A percentile compares a stretch with the other conserved stretches of the same genome.
These are phyloP conservation scores for Horisme vitalbata DNA, from an alignment of 2,888 invertebrate species.

Conservation along the genomic window DNA sequence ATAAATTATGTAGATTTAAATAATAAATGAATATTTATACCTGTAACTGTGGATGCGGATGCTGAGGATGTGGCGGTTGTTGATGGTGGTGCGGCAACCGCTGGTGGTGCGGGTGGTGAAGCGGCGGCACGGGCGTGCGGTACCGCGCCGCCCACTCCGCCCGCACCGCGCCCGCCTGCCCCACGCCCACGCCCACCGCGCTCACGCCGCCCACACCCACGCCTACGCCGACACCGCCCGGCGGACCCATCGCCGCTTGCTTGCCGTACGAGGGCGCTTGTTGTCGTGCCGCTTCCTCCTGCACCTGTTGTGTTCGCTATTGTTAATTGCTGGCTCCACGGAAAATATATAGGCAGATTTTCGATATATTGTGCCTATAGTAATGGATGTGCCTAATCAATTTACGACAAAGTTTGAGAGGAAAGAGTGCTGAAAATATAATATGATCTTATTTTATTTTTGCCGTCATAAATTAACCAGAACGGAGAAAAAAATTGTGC, in stretches of 20 bases:
- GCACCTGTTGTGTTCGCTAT: slow-evolving; percentile 88
- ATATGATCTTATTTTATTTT: too few species aligned
- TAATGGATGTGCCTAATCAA: too few species aligned
- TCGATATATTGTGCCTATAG: too few species aligned
- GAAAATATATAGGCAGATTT: too few species aligned
- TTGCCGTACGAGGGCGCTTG: slow-evolving; percentile 94
- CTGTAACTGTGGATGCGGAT: slow-evolving; percentile 40
- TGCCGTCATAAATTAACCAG: too few species aligned
- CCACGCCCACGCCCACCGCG: slow-evolving; percentile 59
- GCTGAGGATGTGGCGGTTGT: slow-evolving; percentile 66
- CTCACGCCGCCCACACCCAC: slow-evolving; percentile 49
- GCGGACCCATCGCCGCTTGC: slow-evolving; percentile 80
- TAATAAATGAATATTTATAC: too few species aligned
- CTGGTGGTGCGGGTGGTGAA: slow-evolving; percentile 55
- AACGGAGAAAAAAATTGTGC: too few species aligned
- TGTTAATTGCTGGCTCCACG: too few species aligned
- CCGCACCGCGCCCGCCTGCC: slow-evolving; percentile 82
- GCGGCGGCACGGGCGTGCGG: slow-evolving; percentile 88
- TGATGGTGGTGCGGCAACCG: slow-evolving; percentile 55
- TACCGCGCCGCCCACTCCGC: slow-evolving; percentile 85
- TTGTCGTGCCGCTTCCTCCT: slow-evolving; percentile 95
- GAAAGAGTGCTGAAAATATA: too few species aligned
- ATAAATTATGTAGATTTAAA: too few species aligned
- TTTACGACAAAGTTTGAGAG: too few species aligned
- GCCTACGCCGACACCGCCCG: slow-evolving; percentile 54